Conservation (phyloP, 1,140 invertebrate species). For the Aphaenogaster ashmeadi region DNA sequence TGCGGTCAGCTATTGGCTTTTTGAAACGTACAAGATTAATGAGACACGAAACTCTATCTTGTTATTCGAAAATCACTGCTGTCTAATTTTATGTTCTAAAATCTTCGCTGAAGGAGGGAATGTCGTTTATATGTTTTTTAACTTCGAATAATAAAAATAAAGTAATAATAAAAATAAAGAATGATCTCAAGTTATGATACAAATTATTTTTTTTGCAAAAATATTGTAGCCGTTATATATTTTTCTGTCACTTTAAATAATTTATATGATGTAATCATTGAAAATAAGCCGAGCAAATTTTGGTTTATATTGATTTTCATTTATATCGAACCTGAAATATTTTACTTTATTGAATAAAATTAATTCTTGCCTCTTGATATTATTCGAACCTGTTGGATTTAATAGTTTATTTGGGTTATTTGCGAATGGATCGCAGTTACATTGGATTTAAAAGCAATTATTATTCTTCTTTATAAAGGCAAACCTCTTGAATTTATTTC, state of each 20-base stretch:
- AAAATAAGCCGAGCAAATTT: constrained; percentile 9
- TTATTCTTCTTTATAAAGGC: background rate
- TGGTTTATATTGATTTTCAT: constrained; percentile 6
- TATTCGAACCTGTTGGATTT: background rate
- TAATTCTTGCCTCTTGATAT: constrained; percentile 34
- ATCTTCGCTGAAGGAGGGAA: background rate
- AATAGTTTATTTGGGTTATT: constrained; percentile 10
- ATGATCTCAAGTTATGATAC: background rate
- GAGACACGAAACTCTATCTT: background rate
- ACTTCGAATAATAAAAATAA: background rate
- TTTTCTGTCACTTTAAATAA: background rate
- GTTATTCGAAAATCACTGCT: background rate
- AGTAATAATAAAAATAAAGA: background rate
- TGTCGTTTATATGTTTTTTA: background rate
- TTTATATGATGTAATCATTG: constrained; percentile 1
- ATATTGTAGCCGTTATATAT: background rate
- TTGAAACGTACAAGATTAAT: constrained; percentile 30
- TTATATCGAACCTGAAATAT: constrained; percentile 2
- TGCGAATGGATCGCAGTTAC: background rate
- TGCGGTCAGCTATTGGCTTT: background rate
- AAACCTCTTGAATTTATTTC: background rate
- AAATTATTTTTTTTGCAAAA: background rate
- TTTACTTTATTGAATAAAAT: constrained; percentile 14
- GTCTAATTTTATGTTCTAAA: background rate
- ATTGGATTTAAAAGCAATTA: background rate